These are phyloP conservation scores for Zeuzera pyrina DNA, from an alignment of 2,888 invertebrate genomes.

Conservation along the genomic window DNA sequence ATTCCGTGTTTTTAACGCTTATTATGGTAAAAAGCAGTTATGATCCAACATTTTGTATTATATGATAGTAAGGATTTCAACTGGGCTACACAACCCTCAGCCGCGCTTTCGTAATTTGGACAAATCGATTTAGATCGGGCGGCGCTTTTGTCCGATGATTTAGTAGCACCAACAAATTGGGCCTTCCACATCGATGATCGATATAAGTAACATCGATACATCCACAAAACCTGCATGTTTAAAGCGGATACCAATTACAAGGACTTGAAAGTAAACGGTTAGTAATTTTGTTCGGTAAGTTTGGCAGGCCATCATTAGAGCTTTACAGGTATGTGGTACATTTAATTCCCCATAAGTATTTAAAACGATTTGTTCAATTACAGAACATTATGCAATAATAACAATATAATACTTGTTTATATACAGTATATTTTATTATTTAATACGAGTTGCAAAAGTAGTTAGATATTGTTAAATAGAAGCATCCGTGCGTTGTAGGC, in stretches of 20 bases:
- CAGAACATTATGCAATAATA: too few relatives aligned
- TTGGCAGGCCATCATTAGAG: conserved; percentile 27
- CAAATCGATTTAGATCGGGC: conserved; percentile 68
- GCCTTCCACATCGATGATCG: conserved; percentile 36
- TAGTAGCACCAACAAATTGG: conserved; percentile 67
- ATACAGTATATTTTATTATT: too few relatives aligned
- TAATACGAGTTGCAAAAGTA: too few relatives aligned
- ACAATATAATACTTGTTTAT: too few relatives aligned
- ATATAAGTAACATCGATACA: conserved; percentile 35
- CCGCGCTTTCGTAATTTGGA: conserved; percentile 55
- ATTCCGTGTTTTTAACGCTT: too few relatives aligned
- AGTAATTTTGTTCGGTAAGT: conserved; percentile 50
- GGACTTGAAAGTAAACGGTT: conserved; percentile 56
- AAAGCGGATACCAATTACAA: conserved; percentile 59
- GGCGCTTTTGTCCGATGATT: conserved; percentile 67
- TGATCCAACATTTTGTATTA: too few relatives aligned
- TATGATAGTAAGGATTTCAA: conserved; percentile 18
- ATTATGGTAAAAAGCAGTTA: too few relatives aligned
- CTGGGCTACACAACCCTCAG: conserved; percentile 25
- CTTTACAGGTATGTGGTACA: too few relatives aligned
- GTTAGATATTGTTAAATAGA: too few relatives aligned
- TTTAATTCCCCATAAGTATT: too few relatives aligned
- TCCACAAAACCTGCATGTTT: conserved; percentile 45
- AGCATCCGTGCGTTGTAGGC: too few relatives aligned
- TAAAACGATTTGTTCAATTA: too few relatives aligned